Percentiles rank a stretch among this genome's conserved stretches.
phyloP scores from a whole-genome alignment of 2,113 vertebrate species.

The Ursus arctos region DNA sequence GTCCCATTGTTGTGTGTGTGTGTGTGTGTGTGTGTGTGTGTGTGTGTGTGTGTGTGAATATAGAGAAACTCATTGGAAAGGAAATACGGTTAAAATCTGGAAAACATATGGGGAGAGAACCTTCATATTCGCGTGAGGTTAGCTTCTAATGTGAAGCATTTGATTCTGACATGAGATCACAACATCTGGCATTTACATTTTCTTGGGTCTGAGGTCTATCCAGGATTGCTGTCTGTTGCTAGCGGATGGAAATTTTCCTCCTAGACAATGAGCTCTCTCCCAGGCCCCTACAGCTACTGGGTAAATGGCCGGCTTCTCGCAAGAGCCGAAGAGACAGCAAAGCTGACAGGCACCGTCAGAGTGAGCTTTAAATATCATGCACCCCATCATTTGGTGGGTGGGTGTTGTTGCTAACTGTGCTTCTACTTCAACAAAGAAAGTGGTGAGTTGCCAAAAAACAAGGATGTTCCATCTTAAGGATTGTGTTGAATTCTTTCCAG shows the following conservation, averaged over 20 bases:
- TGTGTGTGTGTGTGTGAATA: background rate
- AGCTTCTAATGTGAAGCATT: background rate
- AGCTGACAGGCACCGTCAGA: slow-evolving; percentile 28
- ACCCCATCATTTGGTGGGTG: slow-evolving; percentile 64
- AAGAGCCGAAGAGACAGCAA: background rate
- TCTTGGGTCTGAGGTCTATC: background rate
- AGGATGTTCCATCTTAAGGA: slow-evolving; percentile 47
- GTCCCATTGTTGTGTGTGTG: background rate
- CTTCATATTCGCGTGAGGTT: background rate
- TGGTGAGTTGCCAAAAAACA: slow-evolving; percentile 58
- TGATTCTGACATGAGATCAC: background rate
- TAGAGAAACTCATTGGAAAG: background rate
- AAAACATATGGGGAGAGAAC: background rate
- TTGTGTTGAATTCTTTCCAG: slow-evolving; percentile 56
- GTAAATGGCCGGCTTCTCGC: background rate
- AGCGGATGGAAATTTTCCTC: background rate
- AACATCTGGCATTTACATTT: background rate
- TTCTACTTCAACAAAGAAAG: slow-evolving; percentile 54
- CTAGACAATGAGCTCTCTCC: background rate
- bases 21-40: background rate
- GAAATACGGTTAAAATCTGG: background rate
- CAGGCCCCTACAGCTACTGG: background rate
- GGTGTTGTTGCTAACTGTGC: slow-evolving; percentile 32
- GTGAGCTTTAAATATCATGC: slow-evolving; percentile 54
- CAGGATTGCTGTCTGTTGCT: background rate